Evolutionary conservation across 2,888 invertebrate genomes (phyloP), one percentile per base, ranked within the genome.

Genomic region (Cephalotes varians): DNA sequence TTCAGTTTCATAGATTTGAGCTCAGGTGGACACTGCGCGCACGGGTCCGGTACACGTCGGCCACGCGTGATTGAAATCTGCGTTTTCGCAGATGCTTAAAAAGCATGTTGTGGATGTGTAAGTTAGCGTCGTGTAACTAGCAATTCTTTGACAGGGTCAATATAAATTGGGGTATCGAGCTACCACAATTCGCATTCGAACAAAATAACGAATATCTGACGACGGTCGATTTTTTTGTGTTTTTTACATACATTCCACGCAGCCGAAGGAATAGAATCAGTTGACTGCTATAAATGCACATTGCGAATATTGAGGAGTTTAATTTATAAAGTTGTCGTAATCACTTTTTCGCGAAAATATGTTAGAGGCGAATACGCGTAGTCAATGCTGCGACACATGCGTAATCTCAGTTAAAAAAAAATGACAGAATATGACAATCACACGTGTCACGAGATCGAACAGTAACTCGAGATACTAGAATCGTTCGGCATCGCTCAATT

Each of bases 401-500:
- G 76, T 51, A 64, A 64, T 62, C 47, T 65, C 54, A 54, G 25
- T 74, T 28, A 51, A 74, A 40, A 62, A 34, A 62, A 76, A 64
- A 47, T 76, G 21, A 76, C 37, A 76, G 81, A 81, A 74, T 51
- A 74, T 34, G 77, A 77, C 77, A 77, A 77, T 77, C 77, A 77
- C 77, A 77, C 21, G 76, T 67, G 40, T 54, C 44, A 77, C 69
- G 54, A 71, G 71, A 77, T 77, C 44, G 51, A 65, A 67, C 28
- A 67, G 77, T 71, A 77, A 77, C 77, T 77, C 44, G 71, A 77
- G 71, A 34, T 44, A 71, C 28, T 71, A 77, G 44, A 44, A 56
- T 77, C 77, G 77, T 56, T 77, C 77, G 71, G 77, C 71, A 71
- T 77, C 71, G 77, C 77, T 77, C 77, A 77, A 77, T 77, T 77